Evolutionary conservation across 2,888 invertebrate species (phyloP), one percentile per base, ranked within the genome.

Genomic region (Notocelia uddmanniana): DNA sequence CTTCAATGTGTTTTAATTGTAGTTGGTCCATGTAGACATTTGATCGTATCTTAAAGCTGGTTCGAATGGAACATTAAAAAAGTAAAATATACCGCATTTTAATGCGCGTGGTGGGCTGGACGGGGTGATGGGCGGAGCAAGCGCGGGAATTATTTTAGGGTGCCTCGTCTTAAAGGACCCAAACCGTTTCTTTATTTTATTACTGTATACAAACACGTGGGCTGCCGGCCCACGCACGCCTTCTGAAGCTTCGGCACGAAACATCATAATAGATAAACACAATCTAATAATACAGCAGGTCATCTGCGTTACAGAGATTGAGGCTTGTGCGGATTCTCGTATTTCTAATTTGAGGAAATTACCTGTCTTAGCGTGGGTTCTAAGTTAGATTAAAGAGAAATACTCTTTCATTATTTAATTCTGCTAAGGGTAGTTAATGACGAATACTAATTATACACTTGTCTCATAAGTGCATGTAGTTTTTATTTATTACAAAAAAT

Each of bases 401-500:
- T 45, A n/a, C 6, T 45, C 1, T 6, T n/a, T n/a, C 15, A 45
- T 45, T 1, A n/a, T 6, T 45, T 5, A 6, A 45, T 15, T n/a
- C n/a, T n/a, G 45, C n/a, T 8, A 45, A 45, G 15, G 8, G 8
- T 45, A 45, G 45, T 45, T 1, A 6, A 45, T 45, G 8, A 8
- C 15, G n/a, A n/a, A 45, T n/a, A 45, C 45, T 45, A 45, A n/a
- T 45, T 45, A n/a, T 45, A 45, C 13, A n/a, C n/a, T 45, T 45
- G 45, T 1, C n/a, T 45, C 8, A 37, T 45, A 63, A 34, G 31
- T 52, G 6, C 8, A 19, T 18, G 26, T 19, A 45, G 18, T 60
- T 54, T 63, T 64, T 54, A 64, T 54, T 64, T 54, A 54, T 64
- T 54, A 37, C 45, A 34, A 34, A 63, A 31, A 59, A 37, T 45